These are phyloP conservation scores for Pemphredon lugubris DNA, from an alignment of 2,888 invertebrate species.

Conservation along the genomic window DNA sequence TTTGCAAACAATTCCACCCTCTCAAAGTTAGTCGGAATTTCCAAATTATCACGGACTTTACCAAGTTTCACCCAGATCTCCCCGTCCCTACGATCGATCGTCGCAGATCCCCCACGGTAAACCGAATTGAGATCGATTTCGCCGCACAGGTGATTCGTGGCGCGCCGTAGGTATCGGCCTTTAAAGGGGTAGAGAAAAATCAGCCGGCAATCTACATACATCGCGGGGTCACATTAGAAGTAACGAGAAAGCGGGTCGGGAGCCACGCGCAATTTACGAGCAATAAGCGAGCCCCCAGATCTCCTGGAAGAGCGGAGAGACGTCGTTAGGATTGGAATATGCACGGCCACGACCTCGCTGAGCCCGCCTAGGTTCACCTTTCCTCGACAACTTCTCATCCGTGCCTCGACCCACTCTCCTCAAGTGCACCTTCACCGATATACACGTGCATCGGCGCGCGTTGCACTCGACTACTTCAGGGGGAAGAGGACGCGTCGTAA, in stretches of 20 bases:
- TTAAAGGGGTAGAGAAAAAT: slow-evolving; percentile 40
- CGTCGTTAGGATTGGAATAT: slow-evolving; percentile 77
- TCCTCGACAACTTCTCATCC: slow-evolving; percentile 66
- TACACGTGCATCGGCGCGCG: slow-evolving; percentile 34
- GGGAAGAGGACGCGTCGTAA: slow-evolving; percentile 50
- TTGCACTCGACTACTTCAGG: slow-evolving; percentile 55
- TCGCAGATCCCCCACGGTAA: too few species aligned
- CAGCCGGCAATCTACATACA: slow-evolving; percentile 62
- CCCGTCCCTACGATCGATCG: too few species aligned
- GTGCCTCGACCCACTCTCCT: slow-evolving; percentile 66
- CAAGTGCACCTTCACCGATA: slow-evolving; percentile 69
- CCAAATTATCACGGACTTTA: too few species aligned
- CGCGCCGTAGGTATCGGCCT: slow-evolving; percentile 40
- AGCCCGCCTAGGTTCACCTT: slow-evolving; percentile 72
- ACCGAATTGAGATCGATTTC: slow-evolving; percentile 41
- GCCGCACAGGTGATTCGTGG: slow-evolving; percentile 51
- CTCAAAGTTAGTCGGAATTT: too few species aligned
- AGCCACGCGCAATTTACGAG: slow-evolving; percentile 77
- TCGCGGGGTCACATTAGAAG: slow-evolving; percentile 63
- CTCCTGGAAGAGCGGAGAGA: slow-evolving; percentile 65
- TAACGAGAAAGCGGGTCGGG: slow-evolving; percentile 75
- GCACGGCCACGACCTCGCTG: slow-evolving; percentile 76
- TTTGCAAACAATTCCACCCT: too few species aligned
- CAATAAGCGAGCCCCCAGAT: slow-evolving; percentile 73
- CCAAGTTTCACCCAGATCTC: too few species aligned